A percentile compares a stretch with the other conserved stretches of the same genome.
These are phyloP conservation scores for Oasisia sp. DNA, from an alignment of 2,888 invertebrate genomes.

Conservation along the genomic window DNA sequence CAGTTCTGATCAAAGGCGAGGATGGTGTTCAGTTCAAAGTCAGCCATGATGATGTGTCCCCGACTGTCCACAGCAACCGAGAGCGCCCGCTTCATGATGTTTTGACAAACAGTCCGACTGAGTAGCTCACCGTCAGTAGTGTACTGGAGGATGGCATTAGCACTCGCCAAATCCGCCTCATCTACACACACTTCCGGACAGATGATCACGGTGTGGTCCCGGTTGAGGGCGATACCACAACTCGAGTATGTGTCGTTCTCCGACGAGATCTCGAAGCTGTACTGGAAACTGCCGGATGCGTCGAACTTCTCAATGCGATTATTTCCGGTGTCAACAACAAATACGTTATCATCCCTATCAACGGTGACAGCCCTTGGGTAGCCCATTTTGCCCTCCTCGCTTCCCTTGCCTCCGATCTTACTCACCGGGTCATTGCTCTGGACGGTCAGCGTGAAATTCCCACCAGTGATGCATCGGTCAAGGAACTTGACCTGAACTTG, in stretches of 20 bases:
- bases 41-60: conserved; percentile 40
- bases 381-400: conserved; percentile 34
- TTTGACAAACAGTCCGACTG: conserved; percentile 27
- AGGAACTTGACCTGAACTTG: conserved; percentile 37
- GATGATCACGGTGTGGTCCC: conserved; percentile 33
- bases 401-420: conserved; percentile 35
- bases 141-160: conserved; percentile 38
- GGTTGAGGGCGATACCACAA: conserved; percentile 41
- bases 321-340: conserved; percentile 43
- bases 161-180: conserved; percentile 36
- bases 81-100: conserved; percentile 34
- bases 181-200: conserved; percentile 42
- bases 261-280: conserved; percentile 32
- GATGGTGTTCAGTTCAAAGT: conserved; percentile 39
- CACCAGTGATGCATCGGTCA: conserved; percentile 33
- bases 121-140: conserved; percentile 33
- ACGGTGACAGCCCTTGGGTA: conserved; percentile 42
- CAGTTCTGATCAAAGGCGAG: conserved; percentile 39
- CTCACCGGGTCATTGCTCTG: conserved; percentile 43
- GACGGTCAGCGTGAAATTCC: conserved; percentile 34
- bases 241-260: conserved; percentile 37
- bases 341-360: conserved; percentile 37
- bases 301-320: conserved; percentile 40
- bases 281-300: conserved; percentile 28
- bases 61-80: conserved; percentile 40